Percentiles rank a stretch among this genome's conserved stretches.
These are phyloP conservation scores for Clusia tigrina DNA, from an alignment of 2,888 invertebrate genomes.

Conservation along the genomic window DNA sequence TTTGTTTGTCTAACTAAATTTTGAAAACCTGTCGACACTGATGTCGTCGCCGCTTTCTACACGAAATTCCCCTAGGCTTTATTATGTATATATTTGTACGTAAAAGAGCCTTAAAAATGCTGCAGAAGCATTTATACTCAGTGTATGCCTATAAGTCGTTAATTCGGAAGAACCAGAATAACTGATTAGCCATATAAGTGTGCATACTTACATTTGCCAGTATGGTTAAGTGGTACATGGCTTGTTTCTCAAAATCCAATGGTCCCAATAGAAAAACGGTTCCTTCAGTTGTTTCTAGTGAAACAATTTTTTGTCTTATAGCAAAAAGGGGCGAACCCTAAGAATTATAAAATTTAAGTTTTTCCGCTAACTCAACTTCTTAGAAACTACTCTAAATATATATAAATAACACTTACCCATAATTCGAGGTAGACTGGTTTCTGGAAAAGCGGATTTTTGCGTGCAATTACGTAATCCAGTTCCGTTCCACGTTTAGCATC, in stretches of 20 bases:
- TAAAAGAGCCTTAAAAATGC: no score
- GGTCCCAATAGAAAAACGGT: constrained; percentile 79
- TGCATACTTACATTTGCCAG: constrained; percentile 84
- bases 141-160: no score
- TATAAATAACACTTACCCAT: constrained; percentile 69
- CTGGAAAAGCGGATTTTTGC: constrained; percentile 79
- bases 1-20: no score
- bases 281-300: constrained; percentile 80
- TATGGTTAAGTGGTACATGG: constrained; percentile 86
- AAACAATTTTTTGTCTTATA: constrained; percentile 78
- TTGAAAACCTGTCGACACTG: no score
- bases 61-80: no score
- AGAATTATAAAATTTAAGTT: constrained; percentile 31
- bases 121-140: no score
- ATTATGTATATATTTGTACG: no score
- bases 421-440: constrained; percentile 84
- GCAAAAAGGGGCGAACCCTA: constrained; percentile 80
- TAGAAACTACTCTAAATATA: neutral
- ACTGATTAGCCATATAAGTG: no score
- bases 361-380: neutral
- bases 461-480: constrained; percentile 81
- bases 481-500: constrained; percentile 81
- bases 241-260: constrained; percentile 88
- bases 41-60: no score
- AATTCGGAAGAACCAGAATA: no score